Conservation (phyloP, 2,888 invertebrate genomes). For the Dryobotodes eremita region DNA sequence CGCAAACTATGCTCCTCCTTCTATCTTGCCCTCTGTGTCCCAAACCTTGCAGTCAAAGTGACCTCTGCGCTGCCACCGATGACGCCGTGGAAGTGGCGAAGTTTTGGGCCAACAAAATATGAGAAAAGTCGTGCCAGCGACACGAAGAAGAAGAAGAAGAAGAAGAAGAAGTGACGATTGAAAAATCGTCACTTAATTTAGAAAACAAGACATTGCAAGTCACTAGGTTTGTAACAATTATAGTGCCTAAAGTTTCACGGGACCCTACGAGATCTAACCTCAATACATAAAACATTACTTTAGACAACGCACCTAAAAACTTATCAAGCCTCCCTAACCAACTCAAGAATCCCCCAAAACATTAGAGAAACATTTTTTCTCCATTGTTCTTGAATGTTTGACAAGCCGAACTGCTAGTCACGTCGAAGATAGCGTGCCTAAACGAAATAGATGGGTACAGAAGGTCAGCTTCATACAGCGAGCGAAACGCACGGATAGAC, state of each 20-base stretch:
- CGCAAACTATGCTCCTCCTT: no score
- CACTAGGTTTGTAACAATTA: background rate
- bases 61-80: no score
- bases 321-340: slow-evolving; percentile 4
- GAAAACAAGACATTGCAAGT: background rate
- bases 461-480: background rate
- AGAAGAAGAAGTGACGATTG: background rate
- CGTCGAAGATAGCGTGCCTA: slow-evolving; percentile 37
- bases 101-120: no score
- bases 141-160: no score
- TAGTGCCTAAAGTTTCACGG: background rate
- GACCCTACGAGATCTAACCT: background rate
- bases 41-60: no score
- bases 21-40: no score
- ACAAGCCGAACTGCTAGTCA: slow-evolving; percentile 61
- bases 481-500: background rate
- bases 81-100: no score
- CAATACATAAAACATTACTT: background rate
- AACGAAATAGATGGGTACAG: slow-evolving; percentile 23
- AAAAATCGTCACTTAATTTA: background rate
- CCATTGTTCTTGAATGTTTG: slow-evolving; percentile 56
- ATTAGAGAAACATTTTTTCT: slow-evolving; percentile 44
- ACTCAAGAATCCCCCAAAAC: slow-evolving; percentile 24
- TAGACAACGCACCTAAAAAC: slow-evolving; percentile 2
- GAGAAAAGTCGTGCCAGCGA: no score